Percentiles rank a stretch among this genome's conserved stretches.
Evolutionary conservation across 2,888 invertebrate genomes (phyloP).

Genomic region (Tuta absoluta): DNA sequence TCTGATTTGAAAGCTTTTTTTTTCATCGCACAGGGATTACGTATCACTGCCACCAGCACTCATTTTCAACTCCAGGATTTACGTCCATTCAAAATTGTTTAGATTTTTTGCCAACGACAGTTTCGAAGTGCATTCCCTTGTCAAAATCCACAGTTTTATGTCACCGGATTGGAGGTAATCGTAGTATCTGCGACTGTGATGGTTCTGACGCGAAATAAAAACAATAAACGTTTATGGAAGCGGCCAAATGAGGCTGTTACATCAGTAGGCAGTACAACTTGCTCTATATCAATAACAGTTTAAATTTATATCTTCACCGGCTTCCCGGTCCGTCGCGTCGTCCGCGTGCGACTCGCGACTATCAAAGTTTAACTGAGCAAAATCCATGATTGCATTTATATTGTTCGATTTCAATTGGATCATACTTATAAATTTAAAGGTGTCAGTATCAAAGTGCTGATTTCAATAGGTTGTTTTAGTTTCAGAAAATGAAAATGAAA

Average conservation of each 20-base stretch:
- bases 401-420: not conserved
- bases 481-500: too few relatives aligned
- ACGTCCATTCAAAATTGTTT: not conserved
- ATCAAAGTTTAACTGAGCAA: conserved; percentile 13
- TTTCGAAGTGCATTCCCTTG: conserved; percentile 6
- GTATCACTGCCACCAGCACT: not conserved
- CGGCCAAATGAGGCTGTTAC: conserved; percentile 30
- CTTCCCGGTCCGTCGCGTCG: not conserved
- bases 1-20: not conserved
- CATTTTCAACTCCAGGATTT: not conserved
- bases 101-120: not conserved
- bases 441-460: too few relatives aligned
- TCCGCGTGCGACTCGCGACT: not conserved
- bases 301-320: not conserved
- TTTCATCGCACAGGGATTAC: not conserved
- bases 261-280: conserved; percentile 26
- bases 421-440: too few relatives aligned
- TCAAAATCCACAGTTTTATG: not conserved
- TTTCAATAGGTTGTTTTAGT: too few relatives aligned
- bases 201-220: conserved; percentile 30
- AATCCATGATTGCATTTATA: not conserved
- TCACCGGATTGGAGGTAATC: not conserved
- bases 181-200: not conserved
- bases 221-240: conserved; percentile 36
- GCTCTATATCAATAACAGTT: conserved; percentile 37